Evolutionary conservation across 2,797 vertebrate genomes (phyloP).

Genomic region (Lepilemur septentrionalis): DNA sequence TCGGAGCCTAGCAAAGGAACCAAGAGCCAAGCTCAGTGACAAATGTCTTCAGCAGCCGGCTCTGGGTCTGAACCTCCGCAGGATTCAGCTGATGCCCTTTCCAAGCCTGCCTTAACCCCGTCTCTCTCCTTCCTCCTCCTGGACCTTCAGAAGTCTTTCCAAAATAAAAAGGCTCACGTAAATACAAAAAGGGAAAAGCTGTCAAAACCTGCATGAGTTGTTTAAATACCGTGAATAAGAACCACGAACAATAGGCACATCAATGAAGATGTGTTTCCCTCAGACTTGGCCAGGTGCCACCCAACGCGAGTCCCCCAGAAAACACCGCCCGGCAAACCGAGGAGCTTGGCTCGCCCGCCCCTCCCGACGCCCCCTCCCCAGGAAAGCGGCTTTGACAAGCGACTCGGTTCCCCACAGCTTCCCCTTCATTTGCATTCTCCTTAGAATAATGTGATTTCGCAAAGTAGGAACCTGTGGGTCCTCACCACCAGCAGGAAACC

Average conservation of each 20-base stretch:
- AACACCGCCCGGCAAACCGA: slow-evolving; percentile 69
- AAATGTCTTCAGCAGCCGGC: neutral
- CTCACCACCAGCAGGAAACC: slow-evolving; percentile 77
- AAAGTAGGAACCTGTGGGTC: slow-evolving; percentile 85
- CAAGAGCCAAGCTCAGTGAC: neutral
- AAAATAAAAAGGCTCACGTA: slow-evolving; percentile 75
- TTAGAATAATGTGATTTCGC: slow-evolving; percentile 91
- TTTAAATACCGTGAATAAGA: slow-evolving; percentile 84
- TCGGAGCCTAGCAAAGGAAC: slow-evolving; percentile 24
- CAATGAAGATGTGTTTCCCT: slow-evolving; percentile 86
- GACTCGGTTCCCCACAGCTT: slow-evolving; percentile 90
- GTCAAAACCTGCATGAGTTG: slow-evolving; percentile 85
- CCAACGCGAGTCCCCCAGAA: slow-evolving; percentile 83
- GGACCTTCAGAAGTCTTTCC: slow-evolving; percentile 47
- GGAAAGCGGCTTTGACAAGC: slow-evolving; percentile 90
- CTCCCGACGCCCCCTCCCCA: slow-evolving; percentile 67
- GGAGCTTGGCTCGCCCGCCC: slow-evolving; percentile 62
- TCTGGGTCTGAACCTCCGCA: neutral
- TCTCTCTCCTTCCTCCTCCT: slow-evolving; percentile 38
- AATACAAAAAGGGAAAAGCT: slow-evolving; percentile 76
- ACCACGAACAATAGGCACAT: slow-evolving; percentile 82
- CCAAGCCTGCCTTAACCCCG: neutral
- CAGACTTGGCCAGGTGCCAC: slow-evolving; percentile 87
- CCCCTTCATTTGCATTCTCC: slow-evolving; percentile 92
- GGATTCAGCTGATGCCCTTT: neutral